Evolutionary conservation across 2,888 invertebrate species (phyloP).

Genomic region (Creontiades dilutus): DNA sequence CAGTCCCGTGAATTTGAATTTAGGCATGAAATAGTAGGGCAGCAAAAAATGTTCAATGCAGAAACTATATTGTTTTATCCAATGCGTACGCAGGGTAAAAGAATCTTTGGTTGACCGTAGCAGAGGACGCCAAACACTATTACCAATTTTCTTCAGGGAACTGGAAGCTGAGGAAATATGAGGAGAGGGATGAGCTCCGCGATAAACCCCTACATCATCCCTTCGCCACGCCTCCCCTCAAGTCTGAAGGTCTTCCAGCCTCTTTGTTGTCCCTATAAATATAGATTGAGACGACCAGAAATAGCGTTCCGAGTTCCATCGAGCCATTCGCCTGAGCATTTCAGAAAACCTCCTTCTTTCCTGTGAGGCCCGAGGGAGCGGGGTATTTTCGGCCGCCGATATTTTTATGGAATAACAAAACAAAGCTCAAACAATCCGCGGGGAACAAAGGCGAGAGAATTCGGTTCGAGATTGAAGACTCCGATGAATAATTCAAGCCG

Average conservation of each 20-base stretch:
- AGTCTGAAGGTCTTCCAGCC: background rate
- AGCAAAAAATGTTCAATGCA: too few species aligned
- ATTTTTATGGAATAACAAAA: constrained; percentile 23
- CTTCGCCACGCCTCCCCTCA: background rate
- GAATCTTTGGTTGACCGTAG: too few species aligned
- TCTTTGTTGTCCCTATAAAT: constrained; percentile 23
- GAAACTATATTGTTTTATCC: too few species aligned
- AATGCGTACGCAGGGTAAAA: too few species aligned
- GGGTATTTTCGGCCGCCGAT: background rate
- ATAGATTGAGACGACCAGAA: background rate
- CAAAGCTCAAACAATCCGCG: background rate
- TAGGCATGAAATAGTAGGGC: too few species aligned
- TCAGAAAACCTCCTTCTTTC: background rate
- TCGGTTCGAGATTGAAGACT: background rate
- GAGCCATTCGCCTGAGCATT: constrained; percentile 5
- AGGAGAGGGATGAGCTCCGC: background rate
- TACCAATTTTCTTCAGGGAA: background rate
- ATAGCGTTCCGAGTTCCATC: constrained; percentile 25
- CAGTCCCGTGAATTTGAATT: too few species aligned
- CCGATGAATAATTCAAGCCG: background rate
- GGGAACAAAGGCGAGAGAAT: background rate
- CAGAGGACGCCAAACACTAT: too few species aligned
- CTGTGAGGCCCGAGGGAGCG: background rate
- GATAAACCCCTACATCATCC: background rate
- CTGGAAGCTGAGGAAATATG: background rate